A percentile compares a stretch with the other conserved stretches of the same genome.
Evolutionary conservation across 2,888 invertebrate species (phyloP).

Genomic region (Pherbina coryleti): DNA sequence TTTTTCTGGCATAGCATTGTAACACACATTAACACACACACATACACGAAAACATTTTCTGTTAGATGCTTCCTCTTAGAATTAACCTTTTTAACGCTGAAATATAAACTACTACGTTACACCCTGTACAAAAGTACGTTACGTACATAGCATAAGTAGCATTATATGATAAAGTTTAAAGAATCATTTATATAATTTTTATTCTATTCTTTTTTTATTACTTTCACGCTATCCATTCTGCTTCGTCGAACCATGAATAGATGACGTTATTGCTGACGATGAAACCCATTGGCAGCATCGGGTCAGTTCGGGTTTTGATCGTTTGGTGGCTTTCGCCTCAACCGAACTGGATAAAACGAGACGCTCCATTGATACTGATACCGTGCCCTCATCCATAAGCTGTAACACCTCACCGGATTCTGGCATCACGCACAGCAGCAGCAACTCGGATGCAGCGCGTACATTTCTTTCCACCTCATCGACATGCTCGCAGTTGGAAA

Average conservation of each 20-base stretch:
- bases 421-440: constrained; percentile 82
- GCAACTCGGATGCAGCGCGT: constrained; percentile 66
- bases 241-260: constrained; percentile 49
- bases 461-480: constrained; percentile 71
- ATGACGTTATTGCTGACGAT: constrained; percentile 75
- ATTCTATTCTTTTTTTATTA: constrained; percentile 7
- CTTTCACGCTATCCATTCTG: constrained; percentile 10
- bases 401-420: constrained; percentile 90
- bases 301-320: constrained; percentile 93
- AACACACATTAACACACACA: too few species aligned
- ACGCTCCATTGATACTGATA: constrained; percentile 82
- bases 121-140: too few species aligned
- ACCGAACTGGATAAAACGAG: constrained; percentile 90
- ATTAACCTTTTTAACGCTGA: too few species aligned
- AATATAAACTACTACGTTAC: too few species aligned
- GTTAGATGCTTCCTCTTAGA: too few species aligned
- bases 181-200: not conserved
- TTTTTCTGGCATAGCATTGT: too few species aligned
- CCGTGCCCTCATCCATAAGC: constrained; percentile 70
- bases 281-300: constrained; percentile 94
- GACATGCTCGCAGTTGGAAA: constrained; percentile 69
- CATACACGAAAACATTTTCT: too few species aligned
- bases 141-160: too few species aligned
- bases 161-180: too few species aligned
- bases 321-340: constrained; percentile 92